Percentiles rank a stretch among this genome's conserved stretches.
phyloP scores from a whole-genome alignment of 2,888 invertebrate genomes.

The Calameuta filiformis region DNA sequence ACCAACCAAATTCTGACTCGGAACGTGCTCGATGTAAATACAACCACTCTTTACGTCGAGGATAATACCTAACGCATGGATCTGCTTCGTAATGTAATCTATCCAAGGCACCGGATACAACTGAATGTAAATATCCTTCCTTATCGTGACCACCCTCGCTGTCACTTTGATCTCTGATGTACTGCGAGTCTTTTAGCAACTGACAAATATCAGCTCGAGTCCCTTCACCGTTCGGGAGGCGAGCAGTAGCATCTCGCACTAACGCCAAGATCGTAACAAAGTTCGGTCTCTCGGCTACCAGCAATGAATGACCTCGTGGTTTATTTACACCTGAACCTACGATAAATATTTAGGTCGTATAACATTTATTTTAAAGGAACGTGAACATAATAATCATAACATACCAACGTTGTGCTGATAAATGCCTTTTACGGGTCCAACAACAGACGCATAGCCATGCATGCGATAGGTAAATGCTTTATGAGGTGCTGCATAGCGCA shows the following conservation, averaged over 20 bases:
- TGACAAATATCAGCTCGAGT: slow-evolving; percentile 92
- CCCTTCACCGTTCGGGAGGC: slow-evolving; percentile 94
- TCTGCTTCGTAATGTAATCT: slow-evolving; percentile 90
- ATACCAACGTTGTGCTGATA: slow-evolving; percentile 73
- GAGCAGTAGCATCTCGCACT: slow-evolving; percentile 93
- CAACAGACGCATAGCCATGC: slow-evolving; percentile 87
- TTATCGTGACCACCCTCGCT: slow-evolving; percentile 55
- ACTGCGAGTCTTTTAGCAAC: slow-evolving; percentile 82
- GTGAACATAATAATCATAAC: slow-evolving; percentile 15
- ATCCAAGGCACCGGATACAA: slow-evolving; percentile 91
- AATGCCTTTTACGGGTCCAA: slow-evolving; percentile 85
- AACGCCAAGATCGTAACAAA: slow-evolving; percentile 91
- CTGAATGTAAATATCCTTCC: slow-evolving; percentile 80
- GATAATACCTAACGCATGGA: slow-evolving; percentile 94
- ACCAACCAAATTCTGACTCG: slow-evolving; percentile 74
- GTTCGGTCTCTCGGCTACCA: slow-evolving; percentile 85
- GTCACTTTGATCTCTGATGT: slow-evolving; percentile 67
- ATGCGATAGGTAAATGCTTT: slow-evolving; percentile 91
- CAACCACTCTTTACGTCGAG: slow-evolving; percentile 94
- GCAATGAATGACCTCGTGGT: slow-evolving; percentile 86
- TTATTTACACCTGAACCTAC: slow-evolving; percentile 64
- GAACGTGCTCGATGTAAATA: slow-evolving; percentile 84
- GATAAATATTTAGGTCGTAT: not conserved
- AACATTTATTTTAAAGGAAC: not conserved
- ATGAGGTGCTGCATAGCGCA: slow-evolving; percentile 88